A percentile compares a stretch with the other conserved stretches of the same genome.
These are phyloP conservation scores for Myopa testacea DNA, from an alignment of 2,888 invertebrate species.

Conservation along the genomic window DNA sequence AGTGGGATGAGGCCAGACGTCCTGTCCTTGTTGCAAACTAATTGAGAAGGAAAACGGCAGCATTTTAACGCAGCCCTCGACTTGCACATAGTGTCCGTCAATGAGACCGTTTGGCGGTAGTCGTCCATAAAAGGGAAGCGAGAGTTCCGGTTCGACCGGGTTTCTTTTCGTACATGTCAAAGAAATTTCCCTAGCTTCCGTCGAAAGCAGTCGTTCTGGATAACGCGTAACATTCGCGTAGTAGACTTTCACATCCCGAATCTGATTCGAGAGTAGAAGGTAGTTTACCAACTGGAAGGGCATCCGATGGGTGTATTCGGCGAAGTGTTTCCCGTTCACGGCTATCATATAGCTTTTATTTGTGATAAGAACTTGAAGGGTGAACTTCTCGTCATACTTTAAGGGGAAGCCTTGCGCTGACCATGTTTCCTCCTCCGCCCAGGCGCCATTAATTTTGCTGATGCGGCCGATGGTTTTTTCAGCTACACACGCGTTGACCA, in stretches of 20 bases:
- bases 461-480: neutral
- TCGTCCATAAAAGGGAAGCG: conserved; percentile 3
- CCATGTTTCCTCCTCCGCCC: neutral
- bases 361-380: neutral
- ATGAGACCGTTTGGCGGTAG: neutral
- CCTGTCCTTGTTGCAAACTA: conserved; percentile 76
- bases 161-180: neutral
- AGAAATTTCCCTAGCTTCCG: neutral
- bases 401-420: neutral
- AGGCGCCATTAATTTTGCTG: neutral
- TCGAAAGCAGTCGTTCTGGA: neutral
- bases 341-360: neutral
- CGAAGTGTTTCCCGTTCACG: neutral
- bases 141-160: neutral
- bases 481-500: neutral
- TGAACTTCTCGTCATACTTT: neutral
- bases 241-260: neutral
- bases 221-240: neutral
- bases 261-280: neutral
- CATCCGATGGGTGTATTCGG: neutral
- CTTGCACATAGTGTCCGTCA: conserved; percentile 52
- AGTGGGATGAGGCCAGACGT: conserved; percentile 78
- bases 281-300: neutral
- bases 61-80: conserved; percentile 75
- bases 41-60: conserved; percentile 80